Percentiles rank a stretch among this genome's conserved stretches.
Evolutionary conservation across 2,888 invertebrate genomes (phyloP).

Genomic region (Amphipoea lucens): DNA sequence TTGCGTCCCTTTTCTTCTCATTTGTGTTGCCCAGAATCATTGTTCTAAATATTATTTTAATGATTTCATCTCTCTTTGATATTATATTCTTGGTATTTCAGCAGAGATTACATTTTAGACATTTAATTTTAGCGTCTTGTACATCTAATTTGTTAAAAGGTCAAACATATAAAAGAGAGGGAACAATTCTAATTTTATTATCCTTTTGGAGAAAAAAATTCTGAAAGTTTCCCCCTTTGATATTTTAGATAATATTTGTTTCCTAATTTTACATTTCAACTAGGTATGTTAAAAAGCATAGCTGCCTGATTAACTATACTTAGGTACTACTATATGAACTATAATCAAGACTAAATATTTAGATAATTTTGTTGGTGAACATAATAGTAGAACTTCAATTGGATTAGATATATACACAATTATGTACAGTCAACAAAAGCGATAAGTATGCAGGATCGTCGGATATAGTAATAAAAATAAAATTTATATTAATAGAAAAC

Average conservation of each 20-base stretch:
- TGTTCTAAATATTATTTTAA: slow-evolving; percentile 21
- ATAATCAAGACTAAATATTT: neutral
- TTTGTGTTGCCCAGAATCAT: neutral
- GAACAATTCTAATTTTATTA: slow-evolving; percentile 12
- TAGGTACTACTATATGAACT: too few relatives aligned
- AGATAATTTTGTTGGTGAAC: neutral
- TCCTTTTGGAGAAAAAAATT: slow-evolving; percentile 1
- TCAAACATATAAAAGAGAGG: slow-evolving; percentile 21
- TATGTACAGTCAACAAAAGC: neutral
- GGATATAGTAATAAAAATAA: too few relatives aligned
- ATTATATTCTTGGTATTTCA: slow-evolving; percentile 23
- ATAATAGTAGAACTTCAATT: neutral
- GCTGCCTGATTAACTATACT: neutral
- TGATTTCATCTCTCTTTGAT: slow-evolving; percentile 16
- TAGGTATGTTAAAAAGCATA: neutral
- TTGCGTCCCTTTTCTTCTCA: neutral
- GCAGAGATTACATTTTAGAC: slow-evolving; percentile 4
- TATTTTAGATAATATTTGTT: neutral
- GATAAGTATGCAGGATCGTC: too few relatives aligned
- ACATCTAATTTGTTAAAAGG: slow-evolving; percentile 6
- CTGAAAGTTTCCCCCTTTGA: neutral
- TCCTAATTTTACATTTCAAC: neutral
- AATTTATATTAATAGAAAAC: too few relatives aligned
- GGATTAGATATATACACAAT: neutral
- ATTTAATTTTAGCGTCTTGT: slow-evolving; percentile 23